Evolutionary conservation across 2,797 vertebrate genomes (phyloP), one percentile per base, ranked within the genome.

Genomic region (Chrosomus eos): DNA sequence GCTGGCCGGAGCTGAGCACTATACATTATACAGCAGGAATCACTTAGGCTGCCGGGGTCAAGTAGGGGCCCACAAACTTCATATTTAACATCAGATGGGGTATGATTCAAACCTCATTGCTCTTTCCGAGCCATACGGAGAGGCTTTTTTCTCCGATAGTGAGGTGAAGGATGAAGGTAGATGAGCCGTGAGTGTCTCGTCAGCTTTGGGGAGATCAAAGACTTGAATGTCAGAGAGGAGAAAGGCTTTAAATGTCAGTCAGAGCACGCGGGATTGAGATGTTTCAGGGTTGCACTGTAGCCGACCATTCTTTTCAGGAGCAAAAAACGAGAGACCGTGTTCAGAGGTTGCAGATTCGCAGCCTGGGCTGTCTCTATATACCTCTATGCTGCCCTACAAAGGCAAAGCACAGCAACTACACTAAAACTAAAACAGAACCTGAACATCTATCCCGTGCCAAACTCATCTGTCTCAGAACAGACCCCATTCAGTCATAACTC

Each of bases 181-280:
- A 87, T 51, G 62, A 40, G 81, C 85, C 77, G 81, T 64, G 75
- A 71, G 84, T 84, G 82, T 84, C 85, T 86, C 67, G 62, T 82
- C 70, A 80, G 81, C 73, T 84, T 79, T 62, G 28, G 55, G 28
- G 66, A 88, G 87, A 88, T 90, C 89, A 88, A 88, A 90, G 87
- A 82, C 81, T 79, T 53, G 82, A 72, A 82, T 80, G 81, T 88
- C 83, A 84, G 79, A 83, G 75, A 86, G 38, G 68, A 66, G 74
- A 58, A 51, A 51, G 21, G 43, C 75, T 70, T 62, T 82, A 88
- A 87, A 84, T 71, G 89, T 88, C 87, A 76, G 31, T 72, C 45
- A 6, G 18, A 82, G 16, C 40, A 53, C 3, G 5, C 45, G 72
- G 67, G 74, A 88, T 86, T 72, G 74, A 87, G 87, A 86, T 77